Conservation (phyloP, 1,140 invertebrate species). For the Penaeus indicus region DNA sequence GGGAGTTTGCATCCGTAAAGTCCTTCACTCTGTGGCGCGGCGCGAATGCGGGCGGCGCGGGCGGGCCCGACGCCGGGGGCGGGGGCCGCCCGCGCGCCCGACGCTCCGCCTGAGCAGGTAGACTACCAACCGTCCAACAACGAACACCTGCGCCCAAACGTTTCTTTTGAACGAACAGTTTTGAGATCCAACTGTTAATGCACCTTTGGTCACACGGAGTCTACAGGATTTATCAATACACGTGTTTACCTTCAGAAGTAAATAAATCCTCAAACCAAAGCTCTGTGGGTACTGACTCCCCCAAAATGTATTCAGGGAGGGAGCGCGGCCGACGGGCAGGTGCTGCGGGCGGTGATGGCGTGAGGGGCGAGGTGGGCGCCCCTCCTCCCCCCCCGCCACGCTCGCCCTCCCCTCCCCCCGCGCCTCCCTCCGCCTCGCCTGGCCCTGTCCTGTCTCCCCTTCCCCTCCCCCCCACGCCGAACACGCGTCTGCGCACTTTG, state of each 20-base stretch:
- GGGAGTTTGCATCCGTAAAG: constrained; percentile 60
- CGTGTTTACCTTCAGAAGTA: constrained; percentile 49
- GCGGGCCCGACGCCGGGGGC: constrained; percentile 1
- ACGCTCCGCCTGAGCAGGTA: constrained; percentile 47
- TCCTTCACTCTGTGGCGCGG: constrained; percentile 54
- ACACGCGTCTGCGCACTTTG: too few species aligned
- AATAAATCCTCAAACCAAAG: constrained; percentile 50
- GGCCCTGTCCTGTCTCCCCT: too few species aligned
- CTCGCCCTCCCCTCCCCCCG: neutral
- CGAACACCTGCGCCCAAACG: constrained; percentile 42
- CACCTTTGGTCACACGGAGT: constrained; percentile 49
- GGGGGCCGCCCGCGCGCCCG: constrained; percentile 12
- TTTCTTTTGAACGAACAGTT: constrained; percentile 44
- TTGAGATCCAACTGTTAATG: constrained; percentile 50
- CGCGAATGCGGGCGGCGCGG: constrained; percentile 10
- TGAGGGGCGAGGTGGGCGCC: neutral
- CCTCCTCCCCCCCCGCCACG: neutral
- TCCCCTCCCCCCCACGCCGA: too few species aligned
- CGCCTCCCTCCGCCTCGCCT: too few species aligned
- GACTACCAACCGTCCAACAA: constrained; percentile 47
- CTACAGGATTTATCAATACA: constrained; percentile 48
- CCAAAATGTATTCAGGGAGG: constrained; percentile 45
- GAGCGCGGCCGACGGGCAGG: constrained; percentile 47
- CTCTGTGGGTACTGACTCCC: constrained; percentile 45
- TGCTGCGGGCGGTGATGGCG: constrained; percentile 32